Percentiles rank a stretch among this genome's conserved stretches.
Conservation (phyloP, 2,113 vertebrate genomes). For the Lota lota region DNA sequence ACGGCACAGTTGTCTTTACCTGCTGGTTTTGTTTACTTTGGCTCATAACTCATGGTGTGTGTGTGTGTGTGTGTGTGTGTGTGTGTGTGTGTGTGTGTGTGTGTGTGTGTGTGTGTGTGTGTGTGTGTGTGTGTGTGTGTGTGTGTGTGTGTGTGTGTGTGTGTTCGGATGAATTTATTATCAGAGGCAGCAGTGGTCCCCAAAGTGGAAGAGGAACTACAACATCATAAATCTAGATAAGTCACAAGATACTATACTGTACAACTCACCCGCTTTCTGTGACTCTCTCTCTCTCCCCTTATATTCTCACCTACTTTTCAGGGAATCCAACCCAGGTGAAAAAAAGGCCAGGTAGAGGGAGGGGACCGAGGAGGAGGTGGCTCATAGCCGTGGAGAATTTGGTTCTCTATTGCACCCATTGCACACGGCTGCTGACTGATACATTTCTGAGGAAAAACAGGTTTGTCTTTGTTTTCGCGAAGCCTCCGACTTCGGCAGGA, state of each 20-base stretch:
- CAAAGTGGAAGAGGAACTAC: slow-evolving; percentile 70
- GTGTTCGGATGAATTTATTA: slow-evolving; percentile 70
- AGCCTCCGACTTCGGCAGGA: slow-evolving; percentile 48
- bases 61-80: slow-evolving; percentile 62
- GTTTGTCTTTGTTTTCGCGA: slow-evolving; percentile 65
- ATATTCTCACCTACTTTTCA: too few species aligned
- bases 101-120: background rate
- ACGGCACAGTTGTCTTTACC: slow-evolving; percentile 39
- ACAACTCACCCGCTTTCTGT: slow-evolving; percentile 38
- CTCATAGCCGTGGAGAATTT: slow-evolving; percentile 17
- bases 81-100: slow-evolving; percentile 26
- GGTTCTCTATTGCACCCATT: slow-evolving; percentile 49
- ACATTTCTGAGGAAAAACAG: slow-evolving; percentile 58
- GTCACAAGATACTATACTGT: slow-evolving; percentile 64
- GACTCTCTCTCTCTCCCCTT: background rate
- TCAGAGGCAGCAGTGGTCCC: slow-evolving; percentile 65
- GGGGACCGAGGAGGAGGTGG: too few species aligned
- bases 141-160: slow-evolving; percentile 44
- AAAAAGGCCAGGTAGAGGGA: too few species aligned
- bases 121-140: background rate
- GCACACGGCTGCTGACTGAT: slow-evolving; percentile 53
- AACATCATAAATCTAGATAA: slow-evolving; percentile 71
- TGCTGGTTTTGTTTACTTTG: slow-evolving; percentile 56
- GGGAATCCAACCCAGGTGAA: too few species aligned
- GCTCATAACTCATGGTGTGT: slow-evolving; percentile 68